Conservation (phyloP, 1,140 invertebrate genomes). For the Proales similis region DNA sequence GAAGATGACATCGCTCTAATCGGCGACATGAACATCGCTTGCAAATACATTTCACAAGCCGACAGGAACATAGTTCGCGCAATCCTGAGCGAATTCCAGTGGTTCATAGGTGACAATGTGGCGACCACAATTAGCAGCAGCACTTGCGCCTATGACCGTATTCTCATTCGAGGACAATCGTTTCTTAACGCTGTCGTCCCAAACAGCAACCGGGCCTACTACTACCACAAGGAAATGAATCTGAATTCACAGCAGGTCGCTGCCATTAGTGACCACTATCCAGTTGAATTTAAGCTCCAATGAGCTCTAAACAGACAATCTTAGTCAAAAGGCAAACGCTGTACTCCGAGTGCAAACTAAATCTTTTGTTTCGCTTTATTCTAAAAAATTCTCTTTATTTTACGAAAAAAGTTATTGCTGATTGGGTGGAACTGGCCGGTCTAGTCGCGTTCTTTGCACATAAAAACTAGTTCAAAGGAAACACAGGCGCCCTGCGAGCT, state of each 20-base stretch:
- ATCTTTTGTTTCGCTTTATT: no score
- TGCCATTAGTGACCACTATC: no score
- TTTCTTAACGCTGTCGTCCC: neutral
- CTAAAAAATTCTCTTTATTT: no score
- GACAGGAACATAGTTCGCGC: neutral
- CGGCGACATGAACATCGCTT: conserved; percentile 32
- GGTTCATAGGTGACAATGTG: conserved; percentile 19
- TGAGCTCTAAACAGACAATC: no score
- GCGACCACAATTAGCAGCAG: conserved; percentile 16
- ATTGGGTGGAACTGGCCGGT: no score
- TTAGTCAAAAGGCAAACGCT: no score
- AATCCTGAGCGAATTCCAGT: conserved; percentile 9
- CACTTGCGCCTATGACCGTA: conserved; percentile 27
- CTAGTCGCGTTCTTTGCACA: no score
- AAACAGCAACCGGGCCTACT: conserved; percentile 8
- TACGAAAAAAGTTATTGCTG: no score
- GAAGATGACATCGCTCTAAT: conserved; percentile 2
- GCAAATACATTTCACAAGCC: conserved; percentile 13
- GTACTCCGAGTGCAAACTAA: no score
- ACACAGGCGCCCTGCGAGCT: conserved; percentile 55
- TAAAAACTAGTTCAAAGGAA: conserved; percentile 49
- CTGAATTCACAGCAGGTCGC: no score
- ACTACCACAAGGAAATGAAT: conserved; percentile 9
- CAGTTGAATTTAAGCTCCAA: no score
- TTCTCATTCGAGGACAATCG: neutral